phyloP scores from a whole-genome alignment of 2,888 invertebrate species.

The Exocentrus adspersus region DNA sequence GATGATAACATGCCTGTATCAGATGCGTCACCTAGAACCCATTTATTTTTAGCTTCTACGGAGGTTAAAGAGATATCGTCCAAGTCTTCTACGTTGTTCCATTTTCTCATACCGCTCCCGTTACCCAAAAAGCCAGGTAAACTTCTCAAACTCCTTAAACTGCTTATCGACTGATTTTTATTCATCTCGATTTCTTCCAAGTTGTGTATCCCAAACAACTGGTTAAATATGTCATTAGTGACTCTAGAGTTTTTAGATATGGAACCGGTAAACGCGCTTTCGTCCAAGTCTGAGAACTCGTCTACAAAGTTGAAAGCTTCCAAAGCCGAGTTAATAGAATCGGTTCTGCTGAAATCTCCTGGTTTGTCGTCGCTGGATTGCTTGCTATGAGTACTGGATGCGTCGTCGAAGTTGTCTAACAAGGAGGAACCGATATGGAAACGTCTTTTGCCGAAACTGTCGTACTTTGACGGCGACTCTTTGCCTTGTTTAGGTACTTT shows the following conservation, averaged over 20 bases:
- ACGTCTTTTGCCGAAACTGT: slow-evolving; percentile 50
- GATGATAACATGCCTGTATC: slow-evolving; percentile 63
- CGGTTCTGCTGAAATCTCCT: slow-evolving; percentile 34
- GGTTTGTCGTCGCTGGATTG: slow-evolving; percentile 35
- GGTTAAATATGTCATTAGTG: slow-evolving; percentile 42
- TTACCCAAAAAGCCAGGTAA: slow-evolving; percentile 50
- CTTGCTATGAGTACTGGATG: slow-evolving; percentile 30
- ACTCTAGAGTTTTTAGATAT: slow-evolving; percentile 35
- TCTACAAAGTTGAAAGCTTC: slow-evolving; percentile 44
- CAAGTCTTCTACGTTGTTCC: slow-evolving; percentile 57
- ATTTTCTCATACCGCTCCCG: slow-evolving; percentile 55
- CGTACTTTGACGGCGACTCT: slow-evolving; percentile 44
- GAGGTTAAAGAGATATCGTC: slow-evolving; percentile 53
- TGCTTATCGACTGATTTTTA: slow-evolving; percentile 47
- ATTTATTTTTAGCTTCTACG: slow-evolving; percentile 47
- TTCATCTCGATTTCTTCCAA: slow-evolving; percentile 31
- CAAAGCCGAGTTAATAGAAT: slow-evolving; percentile 45
- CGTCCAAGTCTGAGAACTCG: slow-evolving; percentile 50
- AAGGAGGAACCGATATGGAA: slow-evolving; percentile 53
- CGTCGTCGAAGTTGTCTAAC: slow-evolving; percentile 42
- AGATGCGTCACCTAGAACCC: slow-evolving; percentile 58
- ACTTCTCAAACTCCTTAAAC: slow-evolving; percentile 54
- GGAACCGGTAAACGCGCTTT: slow-evolving; percentile 48
- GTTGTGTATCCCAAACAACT: slow-evolving; percentile 49
- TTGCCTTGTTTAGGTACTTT: slow-evolving; percentile 44